Evolutionary conservation across 1,140 invertebrate species (phyloP), one percentile per base, ranked within the genome.

Genomic region (Euura lappo): DNA sequence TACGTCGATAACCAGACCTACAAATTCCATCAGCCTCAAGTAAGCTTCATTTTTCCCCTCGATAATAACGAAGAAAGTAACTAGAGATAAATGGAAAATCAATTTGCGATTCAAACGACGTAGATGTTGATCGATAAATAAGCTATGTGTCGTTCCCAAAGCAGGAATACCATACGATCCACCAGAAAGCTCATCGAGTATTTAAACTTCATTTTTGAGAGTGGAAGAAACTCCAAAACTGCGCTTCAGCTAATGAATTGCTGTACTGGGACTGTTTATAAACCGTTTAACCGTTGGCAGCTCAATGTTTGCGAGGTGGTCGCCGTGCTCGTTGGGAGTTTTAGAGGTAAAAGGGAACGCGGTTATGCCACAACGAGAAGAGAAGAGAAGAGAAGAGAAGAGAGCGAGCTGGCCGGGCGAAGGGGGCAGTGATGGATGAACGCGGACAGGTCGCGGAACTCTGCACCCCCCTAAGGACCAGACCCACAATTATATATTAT

Each of bases 341-440:
- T 60, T 60, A 60, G 10, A n/a, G 51, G 8, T n/a, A 11, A 28
- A 28, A 28, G 28, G 28, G 1, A 28, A 28, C 68, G 74, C 70
- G 13, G 72, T 8, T 28, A 28, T 28, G 28, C 28, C 28, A 28
- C 28, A 68, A 28, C 66, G 44, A 75, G 65, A 75, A 77, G 69
- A 67, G 46, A 13, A 67, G 66, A 74, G 65, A 75, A 68, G 66
- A 68, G 71, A 71, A 51, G 68, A 64, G 64, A 70, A 69, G 45
- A 65, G 71, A 77, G 76, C 75, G 68, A 44, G 51, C 2, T 67
- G 65, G 60, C 64, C 70, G 68, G 65, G 11, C 7, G 79, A 83
- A 78, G 77, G 78, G 77, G 76, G 72, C 77, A 76, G 77, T 85
- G 84, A 85, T 85, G 82, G 80, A 85, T 85, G 83, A 79, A 78